Percentiles rank a stretch among this genome's conserved stretches.
phyloP scores from a whole-genome alignment of 2,888 invertebrate species.

The Lasioglossum marginatum region DNA sequence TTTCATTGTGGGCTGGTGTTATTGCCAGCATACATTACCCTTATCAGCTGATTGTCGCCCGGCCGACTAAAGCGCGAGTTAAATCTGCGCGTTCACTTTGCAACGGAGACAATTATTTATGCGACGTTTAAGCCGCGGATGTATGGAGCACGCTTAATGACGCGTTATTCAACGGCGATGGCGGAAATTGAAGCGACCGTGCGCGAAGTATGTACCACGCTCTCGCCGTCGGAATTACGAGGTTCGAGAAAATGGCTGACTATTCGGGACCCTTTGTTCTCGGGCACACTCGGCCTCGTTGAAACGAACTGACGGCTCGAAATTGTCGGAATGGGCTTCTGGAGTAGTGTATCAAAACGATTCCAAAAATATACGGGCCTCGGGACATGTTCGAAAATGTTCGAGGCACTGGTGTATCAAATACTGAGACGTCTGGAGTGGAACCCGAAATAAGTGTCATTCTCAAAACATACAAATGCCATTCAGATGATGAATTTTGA shows the following conservation, averaged over 20 bases:
- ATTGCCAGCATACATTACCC: constrained; percentile 26
- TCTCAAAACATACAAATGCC: background rate
- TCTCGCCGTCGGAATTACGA: constrained; percentile 31
- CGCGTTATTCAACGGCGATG: constrained; percentile 45
- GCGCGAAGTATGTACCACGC: constrained; percentile 12
- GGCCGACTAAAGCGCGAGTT: constrained; percentile 40
- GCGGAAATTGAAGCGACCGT: constrained; percentile 29
- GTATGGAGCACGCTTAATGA: constrained; percentile 46
- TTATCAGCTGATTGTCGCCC: constrained; percentile 56
- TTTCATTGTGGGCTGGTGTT: constrained; percentile 17
- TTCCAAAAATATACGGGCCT: background rate
- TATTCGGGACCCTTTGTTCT: background rate
- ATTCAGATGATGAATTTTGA: background rate
- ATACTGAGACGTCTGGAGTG: background rate
- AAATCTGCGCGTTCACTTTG: constrained; percentile 51
- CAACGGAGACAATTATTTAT: constrained; percentile 40
- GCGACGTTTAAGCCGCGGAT: constrained; percentile 39
- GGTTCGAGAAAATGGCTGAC: background rate
- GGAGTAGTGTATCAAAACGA: background rate
- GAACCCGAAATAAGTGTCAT: background rate
- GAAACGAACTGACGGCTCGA: background rate
- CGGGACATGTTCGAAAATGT: background rate
- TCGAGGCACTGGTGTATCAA: background rate
- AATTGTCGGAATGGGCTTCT: background rate
- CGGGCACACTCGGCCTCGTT: background rate